Percentiles rank a stretch among this genome's conserved stretches.
These are phyloP conservation scores for Leptonema lineaticorne DNA, from an alignment of 1,140 invertebrate species.

Conservation along the genomic window DNA sequence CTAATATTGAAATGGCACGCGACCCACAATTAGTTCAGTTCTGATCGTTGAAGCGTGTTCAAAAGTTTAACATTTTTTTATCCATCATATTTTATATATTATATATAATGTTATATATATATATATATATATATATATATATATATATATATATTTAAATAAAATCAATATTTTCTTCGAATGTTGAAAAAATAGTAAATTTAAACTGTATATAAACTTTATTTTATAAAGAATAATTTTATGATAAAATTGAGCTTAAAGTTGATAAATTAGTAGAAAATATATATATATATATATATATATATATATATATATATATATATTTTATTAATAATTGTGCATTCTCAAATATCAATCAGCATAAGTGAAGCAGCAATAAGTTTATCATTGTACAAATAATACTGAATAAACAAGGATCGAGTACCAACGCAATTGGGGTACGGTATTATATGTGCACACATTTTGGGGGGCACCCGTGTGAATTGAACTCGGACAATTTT, in stretches of 20 bases:
- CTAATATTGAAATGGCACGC: not conserved
- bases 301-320: not conserved
- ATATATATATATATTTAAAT: too few relatives aligned
- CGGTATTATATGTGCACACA: not conserved
- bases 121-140: not conserved
- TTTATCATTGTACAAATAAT: not conserved
- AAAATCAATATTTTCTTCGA: too few relatives aligned
- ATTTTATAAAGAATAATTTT: too few relatives aligned
- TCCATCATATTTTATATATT: not conserved
- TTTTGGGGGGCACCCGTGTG: constrained; percentile 8
- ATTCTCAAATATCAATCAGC: not conserved
- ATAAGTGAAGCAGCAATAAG: not conserved
- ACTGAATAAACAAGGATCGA: not conserved
- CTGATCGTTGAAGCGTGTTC: not conserved
- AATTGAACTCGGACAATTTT: not conserved
- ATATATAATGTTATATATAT: not conserved
- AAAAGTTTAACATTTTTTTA: not conserved
- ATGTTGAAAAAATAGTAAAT: not conserved
- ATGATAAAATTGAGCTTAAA: too few relatives aligned
- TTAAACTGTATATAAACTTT: not conserved
- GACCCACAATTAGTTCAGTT: constrained; percentile 8
- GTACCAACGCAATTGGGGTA: too few relatives aligned
- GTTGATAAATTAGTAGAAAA: too few relatives aligned
- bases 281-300: not conserved
- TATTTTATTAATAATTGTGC: not conserved